These are phyloP conservation scores for Pseudomugil tenellus DNA, from an alignment of 2,797 vertebrate species.

Conservation along the genomic window DNA sequence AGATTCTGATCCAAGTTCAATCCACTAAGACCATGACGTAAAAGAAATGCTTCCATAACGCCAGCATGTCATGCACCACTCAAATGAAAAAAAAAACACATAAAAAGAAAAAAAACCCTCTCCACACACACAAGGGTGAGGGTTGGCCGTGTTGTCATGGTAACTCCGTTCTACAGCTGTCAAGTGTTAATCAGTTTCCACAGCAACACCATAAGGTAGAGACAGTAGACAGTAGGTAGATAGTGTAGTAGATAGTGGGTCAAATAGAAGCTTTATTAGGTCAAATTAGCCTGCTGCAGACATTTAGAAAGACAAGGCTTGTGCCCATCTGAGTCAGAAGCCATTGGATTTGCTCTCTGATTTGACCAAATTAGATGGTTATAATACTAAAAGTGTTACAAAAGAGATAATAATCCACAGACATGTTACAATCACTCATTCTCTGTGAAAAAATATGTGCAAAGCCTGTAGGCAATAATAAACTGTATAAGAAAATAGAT, in stretches of 20 bases:
- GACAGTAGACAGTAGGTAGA: slow-evolving; percentile 77
- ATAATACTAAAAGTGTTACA: slow-evolving; percentile 34
- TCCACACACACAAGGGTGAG: slow-evolving; percentile 34
- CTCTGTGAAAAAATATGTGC: background rate
- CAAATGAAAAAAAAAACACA: slow-evolving; percentile 20
- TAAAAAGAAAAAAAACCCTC: slow-evolving; percentile 15
- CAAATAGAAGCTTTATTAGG: slow-evolving; percentile 69
- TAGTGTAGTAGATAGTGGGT: slow-evolving; percentile 73
- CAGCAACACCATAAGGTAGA: slow-evolving; percentile 79
- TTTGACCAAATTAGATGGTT: slow-evolving; percentile 64
- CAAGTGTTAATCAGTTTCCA: slow-evolving; percentile 84
- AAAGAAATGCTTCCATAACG: slow-evolving; percentile 60
- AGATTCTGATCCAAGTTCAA: too few relatives aligned
- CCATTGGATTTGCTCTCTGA: slow-evolving; percentile 42
- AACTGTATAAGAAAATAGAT: background rate
- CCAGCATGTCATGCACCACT: slow-evolving; percentile 55
- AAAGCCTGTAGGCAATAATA: slow-evolving; percentile 18
- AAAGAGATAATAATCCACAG: slow-evolving; percentile 24
- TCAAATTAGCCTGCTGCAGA: slow-evolving; percentile 62
- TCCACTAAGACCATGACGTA: too few relatives aligned
- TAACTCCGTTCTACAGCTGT: slow-evolving; percentile 79
- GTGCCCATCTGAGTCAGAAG: slow-evolving; percentile 25
- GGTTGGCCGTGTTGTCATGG: slow-evolving; percentile 75
- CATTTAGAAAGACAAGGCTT: slow-evolving; percentile 47
- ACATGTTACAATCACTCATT: slow-evolving; percentile 39